Evolutionary conservation across 2,888 invertebrate species (phyloP).

Genomic region (Cryptops parisi): DNA sequence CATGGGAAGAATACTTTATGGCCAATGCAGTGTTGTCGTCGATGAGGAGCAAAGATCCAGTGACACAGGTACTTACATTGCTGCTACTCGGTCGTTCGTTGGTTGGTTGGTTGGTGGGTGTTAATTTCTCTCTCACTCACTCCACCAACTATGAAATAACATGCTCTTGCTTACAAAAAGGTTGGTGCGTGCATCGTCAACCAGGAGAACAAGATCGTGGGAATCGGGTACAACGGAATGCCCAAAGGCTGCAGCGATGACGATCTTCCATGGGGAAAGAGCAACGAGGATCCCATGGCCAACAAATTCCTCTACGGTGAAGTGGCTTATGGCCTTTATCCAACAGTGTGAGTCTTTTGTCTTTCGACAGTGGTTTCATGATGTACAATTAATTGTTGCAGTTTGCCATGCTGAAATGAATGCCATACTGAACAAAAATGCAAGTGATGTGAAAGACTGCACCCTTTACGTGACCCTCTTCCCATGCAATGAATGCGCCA

Average conservation of each 20-base stretch:
- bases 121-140: too few relatives aligned
- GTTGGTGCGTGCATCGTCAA: constrained; percentile 87
- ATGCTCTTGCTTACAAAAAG: too few relatives aligned
- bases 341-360: background rate
- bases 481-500: constrained; percentile 97
- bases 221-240: constrained; percentile 95
- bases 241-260: constrained; percentile 80
- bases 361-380: background rate
- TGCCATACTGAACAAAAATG: constrained; percentile 84
- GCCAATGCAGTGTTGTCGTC: constrained; percentile 76
- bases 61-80: constrained; percentile 51
- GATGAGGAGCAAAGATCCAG: constrained; percentile 88
- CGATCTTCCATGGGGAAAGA: constrained; percentile 74
- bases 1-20: constrained; percentile 96
- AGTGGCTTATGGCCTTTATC: background rate
- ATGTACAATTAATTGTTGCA: constrained; percentile 27
- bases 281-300: constrained; percentile 43
- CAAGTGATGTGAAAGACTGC: constrained; percentile 57
- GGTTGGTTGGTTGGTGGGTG: too few relatives aligned
- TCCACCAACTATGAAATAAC: too few relatives aligned
- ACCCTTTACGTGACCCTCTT: constrained; percentile 78
- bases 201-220: constrained; percentile 69
- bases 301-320: constrained; percentile 77
- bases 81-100: too few relatives aligned
- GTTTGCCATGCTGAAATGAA: constrained; percentile 98